phyloP scores from a whole-genome alignment of 1,140 invertebrate species.

The Philaenus spumarius region DNA sequence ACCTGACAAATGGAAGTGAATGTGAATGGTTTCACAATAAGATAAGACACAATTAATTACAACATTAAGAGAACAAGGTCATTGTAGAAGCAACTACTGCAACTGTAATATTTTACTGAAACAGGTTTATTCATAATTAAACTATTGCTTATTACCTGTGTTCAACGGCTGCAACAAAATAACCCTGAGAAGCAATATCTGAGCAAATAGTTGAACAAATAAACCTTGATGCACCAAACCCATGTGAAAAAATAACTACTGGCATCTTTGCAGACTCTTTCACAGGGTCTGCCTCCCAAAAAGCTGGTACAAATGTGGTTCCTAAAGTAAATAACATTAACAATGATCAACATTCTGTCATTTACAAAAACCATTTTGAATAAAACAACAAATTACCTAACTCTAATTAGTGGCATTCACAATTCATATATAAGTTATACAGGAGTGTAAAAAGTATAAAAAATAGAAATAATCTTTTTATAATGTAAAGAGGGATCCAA shows the following conservation, averaged over 20 bases:
- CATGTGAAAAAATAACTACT: conserved; percentile 60
- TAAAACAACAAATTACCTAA: neutral
- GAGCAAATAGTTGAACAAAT: conserved; percentile 51
- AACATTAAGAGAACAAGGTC: too few relatives aligned
- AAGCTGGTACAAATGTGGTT: conserved; percentile 46
- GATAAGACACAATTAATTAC: too few relatives aligned
- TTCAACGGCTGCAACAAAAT: conserved; percentile 55
- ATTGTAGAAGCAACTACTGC: too few relatives aligned
- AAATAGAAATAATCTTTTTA: too few relatives aligned
- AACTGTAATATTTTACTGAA: too few relatives aligned
- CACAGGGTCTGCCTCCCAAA: conserved; percentile 44
- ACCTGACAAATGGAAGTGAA: too few relatives aligned
- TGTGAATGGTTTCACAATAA: too few relatives aligned
- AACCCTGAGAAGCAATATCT: conserved; percentile 59
- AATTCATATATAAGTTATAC: neutral
- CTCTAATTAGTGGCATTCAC: conserved; percentile 38
- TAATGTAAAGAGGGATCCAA: neutral
- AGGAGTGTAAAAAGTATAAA: neutral
- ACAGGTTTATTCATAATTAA: too few relatives aligned
- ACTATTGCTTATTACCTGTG: too few relatives aligned
- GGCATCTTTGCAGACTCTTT: conserved; percentile 40
- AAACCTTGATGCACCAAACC: conserved; percentile 53
- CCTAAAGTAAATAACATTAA: conserved; percentile 32
- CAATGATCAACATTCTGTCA: neutral
- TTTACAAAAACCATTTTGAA: conserved; percentile 3